Evolutionary conservation across 2,797 vertebrate genomes (phyloP).

Genomic region (Odontamblyopus lacepedii): DNA sequence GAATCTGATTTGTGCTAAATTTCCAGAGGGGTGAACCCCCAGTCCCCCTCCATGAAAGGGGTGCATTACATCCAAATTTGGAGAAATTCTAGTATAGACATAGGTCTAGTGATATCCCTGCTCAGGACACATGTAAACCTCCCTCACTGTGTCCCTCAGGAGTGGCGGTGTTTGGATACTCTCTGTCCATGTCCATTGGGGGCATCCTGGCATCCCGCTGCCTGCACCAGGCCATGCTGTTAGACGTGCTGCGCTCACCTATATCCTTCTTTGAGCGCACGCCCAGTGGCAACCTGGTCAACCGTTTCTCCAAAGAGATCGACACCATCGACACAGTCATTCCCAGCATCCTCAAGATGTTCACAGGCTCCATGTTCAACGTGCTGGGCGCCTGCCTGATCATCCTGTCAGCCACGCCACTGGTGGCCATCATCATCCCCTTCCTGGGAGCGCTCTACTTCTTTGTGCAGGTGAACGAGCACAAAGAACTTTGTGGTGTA

Average conservation of each 20-base stretch:
- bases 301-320: slow-evolving; percentile 94
- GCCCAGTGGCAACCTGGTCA: slow-evolving; percentile 94
- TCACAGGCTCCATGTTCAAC: slow-evolving; percentile 90
- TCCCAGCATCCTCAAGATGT: slow-evolving; percentile 94
- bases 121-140: neutral
- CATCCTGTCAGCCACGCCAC: slow-evolving; percentile 89
- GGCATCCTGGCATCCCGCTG: slow-evolving; percentile 88
- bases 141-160: slow-evolving; percentile 68
- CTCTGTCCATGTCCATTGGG: slow-evolving; percentile 87
- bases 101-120: no score
- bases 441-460: slow-evolving; percentile 90
- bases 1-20: no score
- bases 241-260: slow-evolving; percentile 87
- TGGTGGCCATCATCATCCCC: slow-evolving; percentile 86
- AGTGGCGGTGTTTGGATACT: slow-evolving; percentile 87
- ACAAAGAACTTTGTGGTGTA: neutral
- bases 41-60: no score
- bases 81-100: no score
- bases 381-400: slow-evolving; percentile 85
- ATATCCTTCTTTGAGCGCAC: slow-evolving; percentile 95
- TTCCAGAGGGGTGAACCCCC: no score
- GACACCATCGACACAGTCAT: slow-evolving; percentile 93
- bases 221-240: slow-evolving; percentile 87
- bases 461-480: slow-evolving; percentile 86
- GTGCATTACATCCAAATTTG: no score